Percentiles rank a stretch among this genome's conserved stretches.
These are phyloP conservation scores for Silurus glanis DNA, from an alignment of 2,113 vertebrate genomes.

Conservation along the genomic window DNA sequence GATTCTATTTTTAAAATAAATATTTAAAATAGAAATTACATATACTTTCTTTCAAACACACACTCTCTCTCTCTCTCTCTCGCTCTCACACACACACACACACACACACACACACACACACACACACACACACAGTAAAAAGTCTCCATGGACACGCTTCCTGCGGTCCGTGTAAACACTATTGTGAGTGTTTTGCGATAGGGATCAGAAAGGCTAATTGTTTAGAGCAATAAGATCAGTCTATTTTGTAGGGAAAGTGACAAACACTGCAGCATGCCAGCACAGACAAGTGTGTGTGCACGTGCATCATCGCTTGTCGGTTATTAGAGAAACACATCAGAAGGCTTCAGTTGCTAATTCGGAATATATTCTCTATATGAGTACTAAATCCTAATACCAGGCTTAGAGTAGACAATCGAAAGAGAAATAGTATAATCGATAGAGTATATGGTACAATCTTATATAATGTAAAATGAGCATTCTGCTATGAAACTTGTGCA, in stretches of 20 bases:
- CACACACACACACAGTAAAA: conserved; percentile 52
- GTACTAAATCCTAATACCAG: neutral
- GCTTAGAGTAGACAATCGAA: neutral
- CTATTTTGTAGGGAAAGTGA: conserved; percentile 75
- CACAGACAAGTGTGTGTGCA: conserved; percentile 38
- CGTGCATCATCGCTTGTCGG: neutral
- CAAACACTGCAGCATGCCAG: conserved; percentile 64
- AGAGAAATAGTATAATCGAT: neutral
- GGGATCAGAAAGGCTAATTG: conserved; percentile 72
- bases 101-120: conserved; percentile 9
- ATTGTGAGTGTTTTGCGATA: conserved; percentile 72
- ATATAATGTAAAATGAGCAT: neutral
- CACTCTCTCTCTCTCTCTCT: neutral
- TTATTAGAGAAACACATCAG: neutral
- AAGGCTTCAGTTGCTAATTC: neutral
- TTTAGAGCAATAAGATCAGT: conserved; percentile 70
- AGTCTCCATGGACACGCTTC: conserved; percentile 71
- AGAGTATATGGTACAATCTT: neutral
- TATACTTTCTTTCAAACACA: neutral
- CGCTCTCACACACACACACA: conserved; percentile 23
- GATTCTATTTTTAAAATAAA: neutral
- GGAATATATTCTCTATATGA: neutral
- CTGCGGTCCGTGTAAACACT: conserved; percentile 72
- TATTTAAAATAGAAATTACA: neutral
- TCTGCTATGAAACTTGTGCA: neutral